Base-by-base conservation (phyloP, 2,797 vertebrate species). In the Australoheros facetus region DNA sequence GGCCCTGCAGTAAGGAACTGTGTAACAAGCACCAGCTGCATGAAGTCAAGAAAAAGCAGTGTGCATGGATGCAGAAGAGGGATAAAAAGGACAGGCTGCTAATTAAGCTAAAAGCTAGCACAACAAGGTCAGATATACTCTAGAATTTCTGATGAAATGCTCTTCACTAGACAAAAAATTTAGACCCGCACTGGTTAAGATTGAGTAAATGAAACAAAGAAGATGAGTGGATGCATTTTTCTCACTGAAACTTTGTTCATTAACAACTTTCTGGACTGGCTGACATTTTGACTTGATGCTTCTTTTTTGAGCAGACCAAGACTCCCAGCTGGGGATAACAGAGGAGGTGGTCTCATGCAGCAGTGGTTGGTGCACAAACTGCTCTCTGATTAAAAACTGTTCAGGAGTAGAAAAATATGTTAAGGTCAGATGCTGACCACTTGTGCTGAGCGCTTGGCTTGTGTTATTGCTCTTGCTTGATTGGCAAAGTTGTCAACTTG, bases 21-120 rank as follows among this genome's bases (percentile, higher is more conserved):
- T 12, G 64, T 69, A 69, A 51, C 64, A 69, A 69, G 42, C 10
- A 51, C 64, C 17, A 69, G 64, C 64, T 69, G 17, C 17, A 30
- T 51, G 26, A 30, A 51, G 26, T 69, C 42, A 69, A 69, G 64
- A 51, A 30, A 45, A 51, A 69, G 53, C n/a, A 55, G 10, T 30
- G 64, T 0, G 42, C 64, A 69, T 30, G 26, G 42, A 69, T 19
- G 64, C 6, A 1, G 64, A 69, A 69, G 64, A 51, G 64, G 26
- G 48, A 30, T 69, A 69, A 6, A 69, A 51, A 42, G 42, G 17
- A 69, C 64, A 51, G 42, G 17, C 1, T 30, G 17, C 64, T 51
- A 69, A 69, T 69, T 69, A 69, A 69, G 45, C 26, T 69, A 30
- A 69, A 69, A 69, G 17, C 64, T 51, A 69, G 3, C 26, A 51